Evolutionary conservation across 2,797 vertebrate genomes (phyloP).

Genomic region (Sebastes oblongus): DNA sequence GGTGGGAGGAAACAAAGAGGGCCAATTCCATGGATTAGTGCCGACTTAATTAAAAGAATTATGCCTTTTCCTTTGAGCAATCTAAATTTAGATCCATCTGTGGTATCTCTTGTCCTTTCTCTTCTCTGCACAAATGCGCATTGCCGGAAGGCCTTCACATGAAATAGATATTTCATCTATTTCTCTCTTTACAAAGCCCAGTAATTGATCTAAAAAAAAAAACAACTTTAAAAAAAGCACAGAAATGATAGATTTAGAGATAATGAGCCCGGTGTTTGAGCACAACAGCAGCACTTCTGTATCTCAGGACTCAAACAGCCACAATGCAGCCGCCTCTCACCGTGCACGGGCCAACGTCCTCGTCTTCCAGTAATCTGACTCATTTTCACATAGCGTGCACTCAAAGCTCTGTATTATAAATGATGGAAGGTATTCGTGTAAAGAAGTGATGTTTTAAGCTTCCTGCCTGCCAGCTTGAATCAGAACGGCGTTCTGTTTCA

Average conservation of each 20-base stretch:
- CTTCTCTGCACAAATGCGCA: constrained; percentile 40
- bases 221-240: constrained; percentile 31
- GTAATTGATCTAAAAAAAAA: constrained; percentile 62
- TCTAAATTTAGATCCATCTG: constrained; percentile 70
- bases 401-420: constrained; percentile 59
- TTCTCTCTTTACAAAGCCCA: constrained; percentile 35
- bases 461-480: constrained; percentile 65
- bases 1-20: constrained; percentile 38
- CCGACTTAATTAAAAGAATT: constrained; percentile 76
- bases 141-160: constrained; percentile 53
- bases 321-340: constrained; percentile 3
- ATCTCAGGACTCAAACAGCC: background rate
- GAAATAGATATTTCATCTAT: constrained; percentile 50
- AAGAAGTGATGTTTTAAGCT: constrained; percentile 52
- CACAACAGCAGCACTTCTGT: constrained; percentile 25
- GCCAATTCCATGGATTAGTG: constrained; percentile 41
- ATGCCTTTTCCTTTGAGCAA: constrained; percentile 66
- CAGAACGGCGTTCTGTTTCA: constrained; percentile 47
- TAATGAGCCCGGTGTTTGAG: constrained; percentile 28
- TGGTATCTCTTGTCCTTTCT: constrained; percentile 50
- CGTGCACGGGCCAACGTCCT: constrained; percentile 10
- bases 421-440: constrained; percentile 59
- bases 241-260: constrained; percentile 37
- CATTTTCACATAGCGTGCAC: constrained; percentile 36
- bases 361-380: constrained; percentile 38